Conservation (phyloP, 1,140 invertebrate genomes). For the Episyrphus balteatus region DNA sequence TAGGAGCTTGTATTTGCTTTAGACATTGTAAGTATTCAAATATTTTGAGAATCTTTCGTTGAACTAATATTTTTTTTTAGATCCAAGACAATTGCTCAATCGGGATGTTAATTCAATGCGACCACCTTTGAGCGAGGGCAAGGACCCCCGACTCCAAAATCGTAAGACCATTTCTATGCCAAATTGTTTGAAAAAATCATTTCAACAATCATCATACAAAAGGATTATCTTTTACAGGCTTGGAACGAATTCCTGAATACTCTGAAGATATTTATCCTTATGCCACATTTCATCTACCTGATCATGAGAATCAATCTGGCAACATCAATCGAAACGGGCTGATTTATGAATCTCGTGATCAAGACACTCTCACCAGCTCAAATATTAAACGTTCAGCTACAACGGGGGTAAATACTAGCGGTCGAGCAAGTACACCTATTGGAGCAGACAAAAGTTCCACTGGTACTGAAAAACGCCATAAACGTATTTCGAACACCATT, state of each 20-base stretch:
- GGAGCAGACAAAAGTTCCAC: slow-evolving; percentile 12
- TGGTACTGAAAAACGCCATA: slow-evolving; percentile 18
- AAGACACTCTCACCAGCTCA: slow-evolving; percentile 16
- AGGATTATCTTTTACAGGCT: slow-evolving; percentile 18
- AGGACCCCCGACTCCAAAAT: slow-evolving; percentile 30
- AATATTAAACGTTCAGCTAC: slow-evolving; percentile 29
- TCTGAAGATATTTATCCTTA: slow-evolving; percentile 54
- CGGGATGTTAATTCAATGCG: slow-evolving; percentile 15
- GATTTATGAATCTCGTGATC: slow-evolving; percentile 15
- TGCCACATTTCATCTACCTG: slow-evolving; percentile 49
- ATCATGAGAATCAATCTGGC: slow-evolving; percentile 40
- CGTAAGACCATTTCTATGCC: slow-evolving; percentile 45
- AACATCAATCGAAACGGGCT: slow-evolving; percentile 21
- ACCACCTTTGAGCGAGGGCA: slow-evolving; percentile 12
- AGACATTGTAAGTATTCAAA: slow-evolving; percentile 39
- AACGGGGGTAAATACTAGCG: slow-evolving; percentile 13
- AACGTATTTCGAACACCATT: slow-evolving; percentile 19
- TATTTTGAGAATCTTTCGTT: background rate
- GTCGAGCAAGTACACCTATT: slow-evolving; percentile 4
- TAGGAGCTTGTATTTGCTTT: slow-evolving; percentile 42
- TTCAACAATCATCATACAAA: slow-evolving; percentile 41
- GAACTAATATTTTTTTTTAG: slow-evolving; percentile 6
- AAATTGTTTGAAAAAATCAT: slow-evolving; percentile 43
- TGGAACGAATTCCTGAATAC: slow-evolving; percentile 48
- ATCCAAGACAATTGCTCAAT: slow-evolving; percentile 16